phyloP scores from a whole-genome alignment of 1,140 invertebrate genomes.

The Papilio dardanus region DNA sequence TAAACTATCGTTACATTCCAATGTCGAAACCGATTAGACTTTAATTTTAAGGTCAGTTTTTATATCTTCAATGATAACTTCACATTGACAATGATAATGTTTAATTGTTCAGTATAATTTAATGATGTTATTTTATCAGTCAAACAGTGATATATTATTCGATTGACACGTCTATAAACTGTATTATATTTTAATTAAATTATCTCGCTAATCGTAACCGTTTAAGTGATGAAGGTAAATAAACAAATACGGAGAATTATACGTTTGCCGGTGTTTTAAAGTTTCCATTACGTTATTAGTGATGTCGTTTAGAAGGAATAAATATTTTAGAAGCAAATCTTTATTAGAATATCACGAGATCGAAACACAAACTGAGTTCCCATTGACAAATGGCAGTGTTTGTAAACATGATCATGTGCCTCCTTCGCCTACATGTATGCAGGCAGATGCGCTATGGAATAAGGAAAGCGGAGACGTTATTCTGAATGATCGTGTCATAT shows the following conservation, averaged over 20 bases:
- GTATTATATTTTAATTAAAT: background rate
- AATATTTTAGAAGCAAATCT: slow-evolving; percentile 52
- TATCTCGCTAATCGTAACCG: background rate
- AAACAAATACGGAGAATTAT: background rate
- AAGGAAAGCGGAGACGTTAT: slow-evolving; percentile 14
- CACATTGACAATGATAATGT: slow-evolving; percentile 27
- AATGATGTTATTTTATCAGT: slow-evolving; percentile 20
- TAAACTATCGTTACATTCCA: slow-evolving; percentile 45
- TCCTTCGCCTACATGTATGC: background rate
- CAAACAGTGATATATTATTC: slow-evolving; percentile 20
- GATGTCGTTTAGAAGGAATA: slow-evolving; percentile 55
- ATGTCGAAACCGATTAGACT: slow-evolving; percentile 44
- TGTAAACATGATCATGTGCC: slow-evolving; percentile 43
- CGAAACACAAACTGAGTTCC: background rate
- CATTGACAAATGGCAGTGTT: slow-evolving; percentile 14
- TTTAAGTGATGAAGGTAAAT: slow-evolving; percentile 13
- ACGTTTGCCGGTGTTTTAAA: slow-evolving; percentile 3
- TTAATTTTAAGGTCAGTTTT: slow-evolving; percentile 39
- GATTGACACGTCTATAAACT: slow-evolving; percentile 29
- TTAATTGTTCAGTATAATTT: slow-evolving; percentile 23
- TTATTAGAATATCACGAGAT: slow-evolving; percentile 42
- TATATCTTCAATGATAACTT: slow-evolving; percentile 27
- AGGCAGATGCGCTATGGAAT: slow-evolving; percentile 2
- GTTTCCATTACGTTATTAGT: slow-evolving; percentile 36
- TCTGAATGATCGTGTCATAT: background rate